phyloP scores from a whole-genome alignment of 2,113 vertebrate species.

The Otolemur garnettii region DNA sequence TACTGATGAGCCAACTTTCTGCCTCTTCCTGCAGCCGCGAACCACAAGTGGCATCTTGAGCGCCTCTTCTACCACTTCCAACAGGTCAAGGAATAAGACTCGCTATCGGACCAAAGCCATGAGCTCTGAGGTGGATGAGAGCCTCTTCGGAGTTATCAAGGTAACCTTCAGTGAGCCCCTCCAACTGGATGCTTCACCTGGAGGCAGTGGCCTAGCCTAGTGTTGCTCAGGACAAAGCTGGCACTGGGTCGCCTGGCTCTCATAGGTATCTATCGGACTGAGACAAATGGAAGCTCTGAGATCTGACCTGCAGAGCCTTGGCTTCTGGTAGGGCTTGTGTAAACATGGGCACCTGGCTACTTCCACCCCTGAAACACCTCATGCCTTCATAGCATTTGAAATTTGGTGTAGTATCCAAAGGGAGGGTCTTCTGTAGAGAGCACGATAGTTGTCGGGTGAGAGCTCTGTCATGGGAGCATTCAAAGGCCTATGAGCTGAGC shows the following conservation, averaged over 20 bases:
- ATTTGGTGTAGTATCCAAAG: neutral
- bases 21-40: constrained; percentile 65
- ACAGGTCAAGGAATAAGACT: constrained; percentile 67
- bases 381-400: neutral
- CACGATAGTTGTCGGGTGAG: neutral
- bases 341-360: neutral
- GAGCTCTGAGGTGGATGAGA: constrained; percentile 89
- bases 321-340: neutral
- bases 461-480: neutral
- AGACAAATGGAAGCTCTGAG: neutral
- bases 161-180: constrained; percentile 75
- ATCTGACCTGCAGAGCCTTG: neutral
- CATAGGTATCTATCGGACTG: neutral
- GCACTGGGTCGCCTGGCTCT: neutral
- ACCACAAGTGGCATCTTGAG: neutral
- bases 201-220: neutral
- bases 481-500: neutral
- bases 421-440: neutral
- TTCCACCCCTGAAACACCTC: neutral
- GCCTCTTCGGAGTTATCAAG: constrained; percentile 86
- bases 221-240: neutral
- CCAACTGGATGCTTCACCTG: neutral
- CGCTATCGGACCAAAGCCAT: constrained; percentile 87
- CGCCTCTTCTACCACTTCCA: constrained; percentile 66
- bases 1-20: neutral